Evolutionary conservation across 2,113 vertebrate species (phyloP), one percentile per base, ranked within the genome.

Genomic region (Sardina pilchardus): DNA sequence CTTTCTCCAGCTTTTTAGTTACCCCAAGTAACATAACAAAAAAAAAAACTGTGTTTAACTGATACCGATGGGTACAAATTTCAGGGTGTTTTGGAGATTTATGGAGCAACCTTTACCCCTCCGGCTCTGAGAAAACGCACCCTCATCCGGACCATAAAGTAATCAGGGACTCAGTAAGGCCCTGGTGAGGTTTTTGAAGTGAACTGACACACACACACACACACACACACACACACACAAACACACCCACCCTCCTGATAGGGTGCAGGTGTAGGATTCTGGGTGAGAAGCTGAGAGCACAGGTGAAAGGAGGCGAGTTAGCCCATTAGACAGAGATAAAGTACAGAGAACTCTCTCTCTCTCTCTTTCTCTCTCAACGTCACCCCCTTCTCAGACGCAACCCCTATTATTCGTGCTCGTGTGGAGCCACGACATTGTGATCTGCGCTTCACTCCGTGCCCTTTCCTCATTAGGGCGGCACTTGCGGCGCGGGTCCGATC

Each of bases 11-110:
- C 81, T 83, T 34, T 89, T 83, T 81, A 85, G 86, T 86, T 85
- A n/a, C 85, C 59, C 86, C 67, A 83, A 45, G 85, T 91, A 86
- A 88, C 91, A 82, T n/a, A n/a, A n/a, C n/a, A n/a, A n/a, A n/a
- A n/a, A n/a, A n/a, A 71, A 81, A 36, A 45, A 43, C 50, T n/a
- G 56, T 6, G 47, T 83, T 59, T 39, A 67, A 42, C 83, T 84
- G 86, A 89, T 84, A 86, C 86, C 83, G 75, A 44, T 12, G n/a
- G 85, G 88, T 89, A 86, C 89, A 88, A 86, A 87, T 91, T 89
- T 91, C 90, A 91, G 90, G 88, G 81, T 86, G 47, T 90, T 91
- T 92, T 82, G 87, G 87, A 89, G 80, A 88, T 92, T 92, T 91
- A 91, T 91, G 85, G 84, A 87, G 82, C 87, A 90, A 92, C 91